Base-by-base conservation (phyloP, 2,797 vertebrate species). In the Cheirogaleus major region DNA sequence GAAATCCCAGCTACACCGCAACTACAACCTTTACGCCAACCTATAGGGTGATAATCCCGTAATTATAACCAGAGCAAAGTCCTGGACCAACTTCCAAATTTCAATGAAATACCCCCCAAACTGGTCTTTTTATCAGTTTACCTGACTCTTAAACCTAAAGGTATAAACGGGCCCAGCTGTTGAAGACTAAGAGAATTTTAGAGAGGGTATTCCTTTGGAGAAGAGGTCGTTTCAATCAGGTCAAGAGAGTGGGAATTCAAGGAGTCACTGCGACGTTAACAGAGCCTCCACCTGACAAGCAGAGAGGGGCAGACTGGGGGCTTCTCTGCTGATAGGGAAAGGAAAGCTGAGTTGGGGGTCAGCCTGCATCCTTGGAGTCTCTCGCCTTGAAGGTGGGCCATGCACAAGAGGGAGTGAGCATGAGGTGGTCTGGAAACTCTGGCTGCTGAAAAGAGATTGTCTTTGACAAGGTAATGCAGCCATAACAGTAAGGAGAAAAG, bases 301-400 rank as follows among this genome's bases (percentile, higher is more conserved):
- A 22, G n/a, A 78, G 65, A 82, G 5, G 13, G 6, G 65, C 17
- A 15, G 25, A 5, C 18, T 11, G 5, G 32, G 32, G 35, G 27
- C 38, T 25, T 52, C 81, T 20, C 20, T 17, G 48, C 48, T 9
- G 25, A 30, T 6, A 9, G 2, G 32, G 4, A 52, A 38, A 15
- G 38, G 4, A 14, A 25, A 7, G 2, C 15, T 17, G 2, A 12
- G 38, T 1, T 8, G 2, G 43, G 52, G 22, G 63, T n/a, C 41
- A 55, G 23, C 30, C 43, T 55, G 27, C 22, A 41, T 35, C 52
- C 43, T 35, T 0, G 0, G 5, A 38, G 59, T 32, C 52, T 65
- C 50, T 72, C 15, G 0, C 6, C 1, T 7, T 45, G 89, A 76
- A 38, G 3, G 1, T 0, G 0, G 43, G 35, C 27, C 35, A 11